Conservation (phyloP, 2,113 vertebrate species). For the Eidolon helvum region DNA sequence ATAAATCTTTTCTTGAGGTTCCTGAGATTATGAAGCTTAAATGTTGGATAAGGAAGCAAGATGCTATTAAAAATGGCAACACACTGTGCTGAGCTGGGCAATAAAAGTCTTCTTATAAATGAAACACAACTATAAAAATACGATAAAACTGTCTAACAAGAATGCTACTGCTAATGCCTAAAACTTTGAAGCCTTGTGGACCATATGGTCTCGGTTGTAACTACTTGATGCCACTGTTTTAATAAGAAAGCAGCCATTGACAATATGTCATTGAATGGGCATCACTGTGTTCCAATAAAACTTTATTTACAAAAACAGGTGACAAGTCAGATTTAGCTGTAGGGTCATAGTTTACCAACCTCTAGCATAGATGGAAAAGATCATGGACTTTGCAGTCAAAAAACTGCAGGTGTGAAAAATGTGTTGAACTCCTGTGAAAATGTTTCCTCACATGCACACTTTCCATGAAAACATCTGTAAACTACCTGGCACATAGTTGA, state of each 20-base stretch:
- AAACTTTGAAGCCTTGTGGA: conserved; percentile 8
- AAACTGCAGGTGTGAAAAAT: not conserved
- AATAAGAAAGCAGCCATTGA: not conserved
- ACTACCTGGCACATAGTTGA: not conserved
- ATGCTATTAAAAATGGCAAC: conserved; percentile 29
- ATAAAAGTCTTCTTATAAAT: conserved; percentile 36
- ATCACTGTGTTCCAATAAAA: not conserved
- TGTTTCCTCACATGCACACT: not conserved
- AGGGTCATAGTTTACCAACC: not conserved
- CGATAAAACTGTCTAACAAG: conserved; percentile 24
- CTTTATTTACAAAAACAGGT: not conserved
- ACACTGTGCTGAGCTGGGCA: not conserved
- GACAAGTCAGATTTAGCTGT: not conserved
- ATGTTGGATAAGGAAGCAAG: not conserved
- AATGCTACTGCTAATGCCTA: not conserved
- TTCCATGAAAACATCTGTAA: not conserved
- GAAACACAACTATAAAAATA: conserved; percentile 27
- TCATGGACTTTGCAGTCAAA: not conserved
- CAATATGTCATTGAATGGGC: not conserved
- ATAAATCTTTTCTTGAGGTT: conserved; percentile 19
- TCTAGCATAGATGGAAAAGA: not conserved
- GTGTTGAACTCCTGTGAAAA: not conserved
- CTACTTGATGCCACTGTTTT: not conserved
- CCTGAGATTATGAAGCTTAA: conserved; percentile 29
- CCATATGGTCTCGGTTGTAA: not conserved